A percentile compares a stretch with the other conserved stretches of the same genome.
These are phyloP conservation scores for Potamarius usumacintae DNA, from an alignment of 2,113 vertebrate genomes.

Conservation along the genomic window DNA sequence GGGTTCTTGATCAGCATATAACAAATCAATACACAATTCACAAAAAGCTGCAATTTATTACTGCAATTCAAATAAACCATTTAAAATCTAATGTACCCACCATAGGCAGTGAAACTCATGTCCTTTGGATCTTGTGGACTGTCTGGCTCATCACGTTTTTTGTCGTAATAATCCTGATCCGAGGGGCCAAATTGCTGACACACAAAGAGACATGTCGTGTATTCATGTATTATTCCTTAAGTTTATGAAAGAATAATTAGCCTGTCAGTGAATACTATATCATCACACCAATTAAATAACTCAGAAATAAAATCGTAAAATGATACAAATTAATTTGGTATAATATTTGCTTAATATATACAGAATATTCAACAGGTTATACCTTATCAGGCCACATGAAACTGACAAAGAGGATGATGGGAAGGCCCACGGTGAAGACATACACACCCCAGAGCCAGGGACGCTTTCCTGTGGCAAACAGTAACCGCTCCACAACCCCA, in stretches of 20 bases:
- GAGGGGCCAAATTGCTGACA: constrained; percentile 74
- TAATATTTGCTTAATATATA: background rate
- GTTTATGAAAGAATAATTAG: constrained; percentile 6
- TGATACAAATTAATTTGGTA: background rate
- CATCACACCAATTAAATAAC: background rate
- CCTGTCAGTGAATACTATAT: background rate
- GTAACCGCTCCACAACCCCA: constrained; percentile 65
- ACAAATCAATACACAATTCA: background rate
- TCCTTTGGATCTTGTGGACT: constrained; percentile 50
- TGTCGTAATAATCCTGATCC: constrained; percentile 74
- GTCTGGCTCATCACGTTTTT: constrained; percentile 74
- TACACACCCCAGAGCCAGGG: constrained; percentile 79
- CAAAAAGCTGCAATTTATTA: background rate
- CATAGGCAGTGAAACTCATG: background rate
- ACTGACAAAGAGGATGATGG: constrained; percentile 74
- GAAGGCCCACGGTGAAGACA: constrained; percentile 75
- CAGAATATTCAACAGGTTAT: background rate
- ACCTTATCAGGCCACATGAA: constrained; percentile 80
- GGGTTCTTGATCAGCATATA: constrained; percentile 25
- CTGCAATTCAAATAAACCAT: background rate
- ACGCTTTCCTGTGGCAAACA: constrained; percentile 63
- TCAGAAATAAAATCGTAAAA: background rate
- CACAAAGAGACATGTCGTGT: background rate
- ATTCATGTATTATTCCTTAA: background rate
- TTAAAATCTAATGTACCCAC: constrained; percentile 24